These are phyloP conservation scores for Atherinosoma microstoma DNA, from an alignment of 2,797 vertebrate genomes.

Conservation along the genomic window DNA sequence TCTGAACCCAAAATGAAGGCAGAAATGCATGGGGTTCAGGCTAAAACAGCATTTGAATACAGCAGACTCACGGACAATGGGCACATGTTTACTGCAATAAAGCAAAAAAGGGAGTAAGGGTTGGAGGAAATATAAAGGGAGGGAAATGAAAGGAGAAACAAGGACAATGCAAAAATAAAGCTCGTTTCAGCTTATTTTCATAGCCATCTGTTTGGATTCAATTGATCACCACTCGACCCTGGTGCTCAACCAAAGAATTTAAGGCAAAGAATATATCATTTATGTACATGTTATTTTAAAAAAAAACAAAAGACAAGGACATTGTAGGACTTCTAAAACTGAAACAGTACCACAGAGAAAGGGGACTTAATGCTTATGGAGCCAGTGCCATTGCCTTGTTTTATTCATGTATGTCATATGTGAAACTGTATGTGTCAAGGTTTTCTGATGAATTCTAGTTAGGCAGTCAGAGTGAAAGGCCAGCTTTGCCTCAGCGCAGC, in stretches of 20 bases:
- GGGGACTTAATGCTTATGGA: slow-evolving; percentile 15
- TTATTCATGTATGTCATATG: slow-evolving; percentile 28
- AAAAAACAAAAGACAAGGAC: slow-evolving; percentile 20
- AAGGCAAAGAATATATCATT: slow-evolving; percentile 25
- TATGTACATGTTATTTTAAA: neutral
- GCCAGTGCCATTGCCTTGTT: slow-evolving; percentile 63
- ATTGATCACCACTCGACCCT: slow-evolving; percentile 3
- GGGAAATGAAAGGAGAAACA: neutral
- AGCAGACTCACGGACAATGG: slow-evolving; percentile 28
- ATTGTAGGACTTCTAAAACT: neutral
- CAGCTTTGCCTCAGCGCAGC: slow-evolving; percentile 70
- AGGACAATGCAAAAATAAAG: neutral
- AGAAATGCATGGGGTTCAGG: slow-evolving; percentile 32
- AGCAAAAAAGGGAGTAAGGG: neutral
- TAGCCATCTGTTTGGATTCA: slow-evolving; percentile 7
- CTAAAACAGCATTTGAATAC: slow-evolving; percentile 47
- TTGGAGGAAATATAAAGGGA: neutral
- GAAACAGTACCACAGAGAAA: slow-evolving; percentile 26
- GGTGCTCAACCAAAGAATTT: neutral
- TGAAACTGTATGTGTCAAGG: slow-evolving; percentile 28
- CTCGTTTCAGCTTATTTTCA: slow-evolving; percentile 1
- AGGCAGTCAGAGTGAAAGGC: slow-evolving; percentile 75
- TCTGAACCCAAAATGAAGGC: slow-evolving; percentile 49
- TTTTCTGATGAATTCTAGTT: slow-evolving; percentile 71
- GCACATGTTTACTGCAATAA: slow-evolving; percentile 43